These are phyloP conservation scores for Melopsittacus undulatus DNA, from an alignment of 2,797 vertebrate species.

Conservation along the genomic window DNA sequence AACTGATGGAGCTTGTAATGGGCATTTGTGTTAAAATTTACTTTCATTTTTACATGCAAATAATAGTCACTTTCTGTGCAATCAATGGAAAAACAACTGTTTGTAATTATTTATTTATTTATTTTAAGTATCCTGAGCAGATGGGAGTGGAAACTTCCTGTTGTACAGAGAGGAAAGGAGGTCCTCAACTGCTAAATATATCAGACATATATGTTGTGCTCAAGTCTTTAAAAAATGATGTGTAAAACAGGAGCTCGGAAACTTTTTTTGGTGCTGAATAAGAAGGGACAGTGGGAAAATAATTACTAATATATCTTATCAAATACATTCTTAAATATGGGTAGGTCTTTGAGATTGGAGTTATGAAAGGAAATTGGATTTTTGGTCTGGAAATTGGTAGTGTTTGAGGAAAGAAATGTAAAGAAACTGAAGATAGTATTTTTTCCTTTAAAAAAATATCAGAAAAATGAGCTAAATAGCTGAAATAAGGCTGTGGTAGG, in stretches of 20 bases:
- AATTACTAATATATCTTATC: background rate
- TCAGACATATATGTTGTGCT: background rate
- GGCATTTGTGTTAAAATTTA: background rate
- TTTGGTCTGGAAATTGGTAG: background rate
- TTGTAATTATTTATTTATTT: background rate
- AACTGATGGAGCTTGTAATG: fast-evolving
- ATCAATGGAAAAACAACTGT: background rate
- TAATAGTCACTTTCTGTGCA: background rate
- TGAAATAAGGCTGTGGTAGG: background rate
- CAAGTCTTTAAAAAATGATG: background rate
- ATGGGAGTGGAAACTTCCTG: slow-evolving; percentile 60
- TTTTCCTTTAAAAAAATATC: background rate
- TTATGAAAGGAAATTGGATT: background rate
- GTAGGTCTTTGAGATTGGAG: background rate
- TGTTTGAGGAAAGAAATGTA: background rate
- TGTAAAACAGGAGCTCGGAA: background rate
- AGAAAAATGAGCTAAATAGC: background rate
- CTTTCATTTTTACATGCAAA: background rate
- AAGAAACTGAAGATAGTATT: background rate
- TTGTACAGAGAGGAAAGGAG: slow-evolving; percentile 53
- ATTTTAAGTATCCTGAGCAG: slow-evolving; percentile 47
- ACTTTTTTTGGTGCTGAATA: background rate
- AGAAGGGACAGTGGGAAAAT: background rate
- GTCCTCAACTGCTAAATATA: slow-evolving; percentile 36
- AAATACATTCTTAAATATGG: background rate